Conservation (phyloP, 2,797 vertebrate species). For the Acipenser ruthenus region DNA sequence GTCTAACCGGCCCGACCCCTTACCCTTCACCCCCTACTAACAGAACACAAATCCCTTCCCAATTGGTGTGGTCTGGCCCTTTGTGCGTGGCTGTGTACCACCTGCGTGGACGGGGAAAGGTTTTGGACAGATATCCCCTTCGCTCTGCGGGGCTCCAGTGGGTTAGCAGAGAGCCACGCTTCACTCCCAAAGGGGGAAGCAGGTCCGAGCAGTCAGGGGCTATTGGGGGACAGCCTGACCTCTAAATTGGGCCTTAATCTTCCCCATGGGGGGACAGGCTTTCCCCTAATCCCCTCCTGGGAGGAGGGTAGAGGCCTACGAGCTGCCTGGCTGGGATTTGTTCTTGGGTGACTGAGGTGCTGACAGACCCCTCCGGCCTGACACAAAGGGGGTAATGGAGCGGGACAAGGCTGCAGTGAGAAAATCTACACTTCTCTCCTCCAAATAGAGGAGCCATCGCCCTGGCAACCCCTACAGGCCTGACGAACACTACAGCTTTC, state of each 20-base stretch:
- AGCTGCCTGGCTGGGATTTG: conserved; percentile 25
- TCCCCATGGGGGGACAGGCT: conserved; percentile 35
- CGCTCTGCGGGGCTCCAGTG: conserved; percentile 36
- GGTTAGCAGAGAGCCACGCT: conserved; percentile 37
- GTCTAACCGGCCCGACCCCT: background rate
- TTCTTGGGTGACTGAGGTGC: conserved; percentile 33
- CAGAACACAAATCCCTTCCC: conserved; percentile 1
- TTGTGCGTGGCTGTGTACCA: conserved; percentile 21
- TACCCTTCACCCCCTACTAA: background rate
- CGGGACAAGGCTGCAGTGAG: conserved; percentile 36
- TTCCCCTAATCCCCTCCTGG: conserved; percentile 38
- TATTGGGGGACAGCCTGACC: conserved; percentile 52
- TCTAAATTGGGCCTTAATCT: conserved; percentile 53
- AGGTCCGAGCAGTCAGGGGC: conserved; percentile 47
- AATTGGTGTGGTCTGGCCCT: background rate
- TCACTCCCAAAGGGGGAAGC: conserved; percentile 48
- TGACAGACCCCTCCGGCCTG: conserved; percentile 36
- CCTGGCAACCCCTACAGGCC: conserved; percentile 32
- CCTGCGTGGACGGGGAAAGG: conserved; percentile 22
- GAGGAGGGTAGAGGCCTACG: conserved; percentile 42
- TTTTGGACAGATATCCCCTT: conserved; percentile 33
- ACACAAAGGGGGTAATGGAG: conserved; percentile 53
- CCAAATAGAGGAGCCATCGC: conserved; percentile 47
- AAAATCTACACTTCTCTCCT: conserved; percentile 43
- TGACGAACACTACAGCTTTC: conserved; percentile 18